Evolutionary conservation across 2,113 vertebrate species (phyloP), one percentile per base, ranked within the genome.

Genomic region (Gopherus evgoodei): DNA sequence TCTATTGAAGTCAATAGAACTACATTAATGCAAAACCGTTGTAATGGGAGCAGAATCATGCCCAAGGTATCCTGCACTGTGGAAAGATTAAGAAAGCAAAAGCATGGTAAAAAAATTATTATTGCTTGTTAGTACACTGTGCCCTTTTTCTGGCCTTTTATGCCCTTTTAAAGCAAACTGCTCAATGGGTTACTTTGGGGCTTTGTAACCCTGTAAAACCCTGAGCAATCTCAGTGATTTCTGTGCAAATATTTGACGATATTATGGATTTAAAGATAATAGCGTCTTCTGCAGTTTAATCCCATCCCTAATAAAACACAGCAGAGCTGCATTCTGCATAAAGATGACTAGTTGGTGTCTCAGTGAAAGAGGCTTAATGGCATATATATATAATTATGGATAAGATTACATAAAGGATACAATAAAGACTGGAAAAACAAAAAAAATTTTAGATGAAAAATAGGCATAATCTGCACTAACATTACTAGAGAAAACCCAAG

Each of bases 21-120:
- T 81, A n/a, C 9, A 81, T 21, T 21, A 49, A 21, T 56, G 9
- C 19, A 82, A 83, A 92, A 12, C 27, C 31, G 76, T 27, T 7
- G 31, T 29, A 79, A 35, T 69, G 65, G 27, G 10, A 22, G 47
- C 29, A 92, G 79, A 87, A 1, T 2, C 31, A 2, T 75, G 4
- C 1, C 29, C 0, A 0, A 4, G 80, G 25, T 19, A 78, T 5
- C 38, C 59, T 12, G 1, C 8, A 25, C 12, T 87, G 10, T 6
- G 72, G 65, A 87, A 78, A 53, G 4, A 50, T 31, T 76, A 8
- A 1, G 14, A 81, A 50, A 89, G 44, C 17, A 78, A 69, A 69
- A 69, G 35, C 14, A 19, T 9, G 6, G 16, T 69, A 69, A 69
- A 59, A 59, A 59, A 19, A 53, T 7, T 14, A n/a, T 21, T 1